Evolutionary conservation across 1,140 invertebrate species (phyloP).

Genomic region (Babylonia areolata): DNA sequence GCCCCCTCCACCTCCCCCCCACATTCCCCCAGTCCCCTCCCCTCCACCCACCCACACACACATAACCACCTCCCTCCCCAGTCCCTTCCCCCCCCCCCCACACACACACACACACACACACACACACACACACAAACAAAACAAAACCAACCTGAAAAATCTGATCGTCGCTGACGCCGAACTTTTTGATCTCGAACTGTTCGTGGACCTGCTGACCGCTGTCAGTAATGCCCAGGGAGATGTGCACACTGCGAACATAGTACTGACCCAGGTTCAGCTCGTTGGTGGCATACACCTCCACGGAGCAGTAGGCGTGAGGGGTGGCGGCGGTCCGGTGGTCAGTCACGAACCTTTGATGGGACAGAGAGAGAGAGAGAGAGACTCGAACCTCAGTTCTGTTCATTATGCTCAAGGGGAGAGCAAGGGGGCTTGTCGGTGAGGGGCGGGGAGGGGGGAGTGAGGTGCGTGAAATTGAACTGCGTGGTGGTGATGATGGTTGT

Average conservation of each 20-base stretch:
- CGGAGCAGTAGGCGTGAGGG: constrained; percentile 5
- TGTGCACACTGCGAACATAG: constrained; percentile 15
- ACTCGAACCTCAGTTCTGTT: no score
- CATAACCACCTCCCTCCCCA: neutral
- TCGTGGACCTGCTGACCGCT: constrained; percentile 3
- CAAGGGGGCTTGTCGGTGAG: no score
- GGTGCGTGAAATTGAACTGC: no score
- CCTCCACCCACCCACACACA: neutral
- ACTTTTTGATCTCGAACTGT: constrained; percentile 20
- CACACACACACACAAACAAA: no score
- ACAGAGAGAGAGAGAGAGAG: no score
- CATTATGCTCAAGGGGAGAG: no score
- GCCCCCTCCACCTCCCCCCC: no score
- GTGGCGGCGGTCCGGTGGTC: neutral
- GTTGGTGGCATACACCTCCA: constrained; percentile 33
- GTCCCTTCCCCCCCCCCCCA: neutral
- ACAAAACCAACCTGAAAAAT: neutral
- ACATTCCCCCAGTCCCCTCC: neutral
- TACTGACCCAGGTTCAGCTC: constrained; percentile 4
- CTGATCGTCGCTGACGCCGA: neutral
- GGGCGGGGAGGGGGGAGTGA: no score
- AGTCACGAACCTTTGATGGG: neutral
- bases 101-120: no score
- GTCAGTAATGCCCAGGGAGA: constrained; percentile 27
- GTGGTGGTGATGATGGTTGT: no score